Percentiles rank a stretch among this genome's conserved stretches.
Conservation (phyloP, 2,888 invertebrate genomes). For the Heliconius hortense region DNA sequence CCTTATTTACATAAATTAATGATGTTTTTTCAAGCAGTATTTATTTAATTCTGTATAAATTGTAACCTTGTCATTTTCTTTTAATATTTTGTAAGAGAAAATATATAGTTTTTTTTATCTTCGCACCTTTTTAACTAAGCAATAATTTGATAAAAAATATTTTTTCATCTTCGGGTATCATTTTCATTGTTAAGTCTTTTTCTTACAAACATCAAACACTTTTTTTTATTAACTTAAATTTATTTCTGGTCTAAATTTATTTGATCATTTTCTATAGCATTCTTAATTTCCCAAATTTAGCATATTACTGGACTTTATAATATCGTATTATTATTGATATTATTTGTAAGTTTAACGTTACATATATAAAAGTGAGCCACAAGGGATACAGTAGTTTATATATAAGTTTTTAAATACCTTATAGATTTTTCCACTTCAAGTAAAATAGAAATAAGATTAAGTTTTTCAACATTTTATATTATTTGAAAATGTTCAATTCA, state of each 20-base stretch:
- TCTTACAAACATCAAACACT: too few species aligned
- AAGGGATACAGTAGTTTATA: not conserved
- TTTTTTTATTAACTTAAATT: not conserved
- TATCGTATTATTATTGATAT: not conserved
- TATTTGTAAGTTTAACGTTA: not conserved
- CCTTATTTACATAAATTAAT: too few species aligned
- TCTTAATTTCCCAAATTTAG: not conserved
- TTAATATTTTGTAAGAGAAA: too few species aligned
- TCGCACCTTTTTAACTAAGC: too few species aligned
- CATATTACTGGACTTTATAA: slow-evolving; percentile 12
- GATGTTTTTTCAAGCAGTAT: too few species aligned
- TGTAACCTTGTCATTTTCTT: too few species aligned
- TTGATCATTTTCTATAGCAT: not conserved
- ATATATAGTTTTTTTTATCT: too few species aligned
- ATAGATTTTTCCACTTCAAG: not conserved
- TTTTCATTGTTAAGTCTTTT: not conserved
- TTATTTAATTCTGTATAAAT: too few species aligned
- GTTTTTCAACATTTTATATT: not conserved
- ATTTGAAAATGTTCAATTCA: not conserved
- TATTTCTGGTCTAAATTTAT: not conserved
- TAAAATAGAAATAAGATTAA: not conserved
- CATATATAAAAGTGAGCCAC: slow-evolving; percentile 4
- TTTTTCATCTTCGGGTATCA: not conserved
- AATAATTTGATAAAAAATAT: not conserved
- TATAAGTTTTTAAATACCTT: not conserved